A percentile compares a stretch with the other conserved stretches of the same genome.
phyloP scores from a whole-genome alignment of 2,113 vertebrate genomes.

The Corapipo altera region DNA sequence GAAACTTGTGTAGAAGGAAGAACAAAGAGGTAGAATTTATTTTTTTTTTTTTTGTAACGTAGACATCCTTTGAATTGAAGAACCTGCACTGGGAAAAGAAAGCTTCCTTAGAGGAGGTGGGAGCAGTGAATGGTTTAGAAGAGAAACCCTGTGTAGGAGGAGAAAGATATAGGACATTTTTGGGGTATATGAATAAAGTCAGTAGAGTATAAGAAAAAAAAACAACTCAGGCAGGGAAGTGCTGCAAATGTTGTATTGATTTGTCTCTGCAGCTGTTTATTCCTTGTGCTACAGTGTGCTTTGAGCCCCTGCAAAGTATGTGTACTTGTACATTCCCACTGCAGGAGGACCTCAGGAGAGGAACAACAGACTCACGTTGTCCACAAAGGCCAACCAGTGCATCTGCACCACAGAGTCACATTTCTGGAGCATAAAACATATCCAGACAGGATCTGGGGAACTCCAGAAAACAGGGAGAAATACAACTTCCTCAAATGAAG shows the following conservation, averaged over 20 bases:
- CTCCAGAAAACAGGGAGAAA: background rate
- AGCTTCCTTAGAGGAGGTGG: background rate
- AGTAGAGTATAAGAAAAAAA: background rate
- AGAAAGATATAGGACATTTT: background rate
- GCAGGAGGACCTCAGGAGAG: background rate
- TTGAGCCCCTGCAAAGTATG: background rate
- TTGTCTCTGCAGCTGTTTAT: background rate
- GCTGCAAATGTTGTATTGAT: background rate
- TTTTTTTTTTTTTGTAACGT: background rate
- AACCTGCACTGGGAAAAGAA: background rate
- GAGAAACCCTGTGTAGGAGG: background rate
- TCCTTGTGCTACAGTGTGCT: background rate
- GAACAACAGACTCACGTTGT: rapidly evolving
- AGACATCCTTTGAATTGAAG: constrained; percentile 21
- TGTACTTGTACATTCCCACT: background rate
- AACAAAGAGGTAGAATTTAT: constrained; percentile 43
- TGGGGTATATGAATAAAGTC: background rate
- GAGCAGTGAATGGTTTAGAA: background rate
- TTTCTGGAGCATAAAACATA: background rate
- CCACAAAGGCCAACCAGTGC: background rate
- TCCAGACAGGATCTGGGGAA: background rate
- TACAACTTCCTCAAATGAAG: background rate
- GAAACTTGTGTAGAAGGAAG: constrained; percentile 36
- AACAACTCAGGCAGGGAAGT: background rate
- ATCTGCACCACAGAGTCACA: background rate